Evolutionary conservation across 2,113 vertebrate genomes (phyloP), one percentile per base, ranked within the genome.

Genomic region (Syngnathus typhle): DNA sequence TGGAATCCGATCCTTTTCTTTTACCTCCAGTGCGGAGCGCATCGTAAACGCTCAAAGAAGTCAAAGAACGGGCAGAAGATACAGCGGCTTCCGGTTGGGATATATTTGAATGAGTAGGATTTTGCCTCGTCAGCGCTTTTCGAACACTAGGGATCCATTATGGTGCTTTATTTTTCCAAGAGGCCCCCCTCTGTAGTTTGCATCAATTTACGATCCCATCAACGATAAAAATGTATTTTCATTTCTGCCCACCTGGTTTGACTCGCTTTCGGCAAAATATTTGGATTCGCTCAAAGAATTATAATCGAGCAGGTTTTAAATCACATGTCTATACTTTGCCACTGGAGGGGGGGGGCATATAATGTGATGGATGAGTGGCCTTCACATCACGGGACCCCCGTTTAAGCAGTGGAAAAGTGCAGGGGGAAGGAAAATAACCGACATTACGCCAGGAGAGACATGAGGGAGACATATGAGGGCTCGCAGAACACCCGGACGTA

Each of bases 371-470:
- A 83, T 74, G 76, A 71, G 68, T 49, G 70, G 78, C 71, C 72
- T 81, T 84, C 64, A 64, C 73, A 79, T 67, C 60, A 54, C 65
- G 51, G 70, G 69, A 80, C 78, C 69, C 65, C 54, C 32, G 3
- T 32, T 55, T 65, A 73, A 78, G 73, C 56, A 69, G 73, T 23
- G 78, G 77, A 79, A 83, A 87, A 82, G 78, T 76, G 72, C 73
- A 60, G 54, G 77, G 79, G 80, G 70, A 77, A 84, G 73, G 75
- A 81, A 88, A 91, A 90, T 90, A 73, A 81, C 82, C 87, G 84
- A 85, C 84, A 80, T 75, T 80, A 79, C 67, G 79, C 71, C 69
- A 76, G 63, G 18, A 56, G 7, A 81, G 64, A 60, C 62, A 65
- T 59, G 56, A 76, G 62, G 73, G 66, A 81, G 74, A 71, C 69